phyloP scores from a whole-genome alignment of 1,140 invertebrate species.

The Drosophila truncata region DNA sequence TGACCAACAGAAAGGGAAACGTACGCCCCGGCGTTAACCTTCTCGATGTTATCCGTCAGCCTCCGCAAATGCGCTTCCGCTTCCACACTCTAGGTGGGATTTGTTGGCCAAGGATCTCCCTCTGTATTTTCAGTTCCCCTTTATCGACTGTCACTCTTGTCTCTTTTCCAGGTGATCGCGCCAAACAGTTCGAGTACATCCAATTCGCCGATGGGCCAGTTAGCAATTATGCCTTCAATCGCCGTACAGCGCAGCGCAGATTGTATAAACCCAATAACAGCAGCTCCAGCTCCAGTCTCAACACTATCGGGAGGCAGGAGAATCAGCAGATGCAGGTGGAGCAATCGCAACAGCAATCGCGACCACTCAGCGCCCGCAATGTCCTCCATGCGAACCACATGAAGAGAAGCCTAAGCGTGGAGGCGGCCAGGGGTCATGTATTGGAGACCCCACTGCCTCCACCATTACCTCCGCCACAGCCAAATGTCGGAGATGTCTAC shows the following conservation, averaged over 20 bases:
- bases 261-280: neutral
- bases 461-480: neutral
- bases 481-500: neutral
- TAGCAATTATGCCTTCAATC: conserved; percentile 41
- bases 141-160: neutral
- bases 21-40: neutral
- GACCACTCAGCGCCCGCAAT: conserved; percentile 28
- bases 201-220: conserved; percentile 68
- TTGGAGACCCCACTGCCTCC: neutral
- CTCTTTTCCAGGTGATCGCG: conserved; percentile 33
- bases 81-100: conserved; percentile 36
- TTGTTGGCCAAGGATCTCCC: neutral
- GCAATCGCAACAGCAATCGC: neutral
- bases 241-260: conserved; percentile 10
- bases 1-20: neutral
- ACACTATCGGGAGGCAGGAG: neutral
- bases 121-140: neutral
- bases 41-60: neutral
- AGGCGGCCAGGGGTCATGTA: neutral
- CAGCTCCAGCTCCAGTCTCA: neutral
- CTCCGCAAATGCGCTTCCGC: conserved; percentile 22
- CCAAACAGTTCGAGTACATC: conserved; percentile 51
- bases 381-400: conserved; percentile 50
- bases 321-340: neutral
- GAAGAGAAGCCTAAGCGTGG: conserved; percentile 24